Conservation (phyloP, 2,113 vertebrate species). For the Corythornis madagascariensis region DNA sequence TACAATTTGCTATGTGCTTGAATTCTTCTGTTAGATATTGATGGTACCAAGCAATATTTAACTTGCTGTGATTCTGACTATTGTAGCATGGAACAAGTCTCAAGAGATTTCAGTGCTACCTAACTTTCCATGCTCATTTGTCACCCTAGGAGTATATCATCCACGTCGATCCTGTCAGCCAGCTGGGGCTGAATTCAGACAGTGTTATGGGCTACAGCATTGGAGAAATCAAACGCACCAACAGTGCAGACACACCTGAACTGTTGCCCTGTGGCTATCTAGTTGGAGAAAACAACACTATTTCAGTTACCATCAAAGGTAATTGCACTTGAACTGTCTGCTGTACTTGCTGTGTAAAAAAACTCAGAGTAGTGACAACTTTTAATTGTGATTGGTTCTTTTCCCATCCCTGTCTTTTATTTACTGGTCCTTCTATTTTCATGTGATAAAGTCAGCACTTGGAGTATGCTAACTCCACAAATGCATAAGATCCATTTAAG, state of each 20-base stretch:
- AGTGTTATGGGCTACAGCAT: constrained; percentile 95
- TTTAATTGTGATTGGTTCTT: background rate
- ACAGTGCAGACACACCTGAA: constrained; percentile 83
- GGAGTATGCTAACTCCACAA: background rate
- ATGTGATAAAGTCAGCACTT: background rate
- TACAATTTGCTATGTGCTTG: background rate
- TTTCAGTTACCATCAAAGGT: constrained; percentile 93
- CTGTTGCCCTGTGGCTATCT: constrained; percentile 96
- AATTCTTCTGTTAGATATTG: background rate
- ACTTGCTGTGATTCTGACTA: background rate
- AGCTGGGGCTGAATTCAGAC: constrained; percentile 92
- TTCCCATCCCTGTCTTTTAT: background rate
- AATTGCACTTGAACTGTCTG: background rate
- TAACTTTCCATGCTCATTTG: background rate
- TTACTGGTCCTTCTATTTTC: background rate
- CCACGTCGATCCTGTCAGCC: constrained; percentile 90
- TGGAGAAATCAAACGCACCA: constrained; percentile 86
- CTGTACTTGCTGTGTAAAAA: background rate
- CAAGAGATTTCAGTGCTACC: background rate
- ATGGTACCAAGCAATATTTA: background rate
- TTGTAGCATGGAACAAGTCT: background rate
- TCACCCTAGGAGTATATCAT: constrained; percentile 89
- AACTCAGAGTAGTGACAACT: background rate
- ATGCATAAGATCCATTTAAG: background rate
- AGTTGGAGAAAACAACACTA: constrained; percentile 94